Base-by-base conservation (phyloP, 2,113 vertebrate genomes). In the Chauna torquata region DNA sequence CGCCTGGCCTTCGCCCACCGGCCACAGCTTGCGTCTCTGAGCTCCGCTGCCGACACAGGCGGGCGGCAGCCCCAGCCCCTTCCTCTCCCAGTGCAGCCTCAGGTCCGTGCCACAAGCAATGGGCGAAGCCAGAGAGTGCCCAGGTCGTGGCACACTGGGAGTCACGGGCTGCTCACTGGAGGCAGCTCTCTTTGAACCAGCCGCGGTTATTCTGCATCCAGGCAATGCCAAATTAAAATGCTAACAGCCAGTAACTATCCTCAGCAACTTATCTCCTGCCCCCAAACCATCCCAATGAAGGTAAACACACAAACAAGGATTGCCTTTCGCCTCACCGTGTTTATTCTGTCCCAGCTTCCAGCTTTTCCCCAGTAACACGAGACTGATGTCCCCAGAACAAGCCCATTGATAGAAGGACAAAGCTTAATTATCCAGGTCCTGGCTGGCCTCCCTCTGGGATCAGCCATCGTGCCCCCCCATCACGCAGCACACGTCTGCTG, bases 1-100 rank as follows among this genome's bases (percentile, higher is more conserved):
- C 1, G 2, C 57, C 45, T 13, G 85, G 49, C 45, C 6, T 1
- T 17, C 25, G 61, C 81, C 61, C 52, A 0, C 0, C 0, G 45
- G 20, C 22, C 70, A 12, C 40, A 12, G 79, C 87, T 22, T 12
- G 4, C 25, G 4, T 3, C 6, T 2, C 1, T 0, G 34, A 54
- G 86, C 90, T 12, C 3, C 23, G 1, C 0, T 0, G 22, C 5
- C 1, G 82, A 24, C 52, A 50, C 58, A 61, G 58, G n/a, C 24
- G 14, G 22, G n/a, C 20, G 13, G 32, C 34, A 32, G 57, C 34
- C 30, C 1, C 0, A 4, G 36, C 52, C 45, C 49, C 50, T 12
- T 42, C 15, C 32, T 7, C 2, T n/a, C 32, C 9, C 16, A 16
- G 45, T 14, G 17, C 45, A 47, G 42, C 42, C 42, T 52, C 50